A percentile compares a stretch with the other conserved stretches of the same genome.
Conservation (phyloP, 2,113 vertebrate genomes). For the Muntiacus reevesi region DNA sequence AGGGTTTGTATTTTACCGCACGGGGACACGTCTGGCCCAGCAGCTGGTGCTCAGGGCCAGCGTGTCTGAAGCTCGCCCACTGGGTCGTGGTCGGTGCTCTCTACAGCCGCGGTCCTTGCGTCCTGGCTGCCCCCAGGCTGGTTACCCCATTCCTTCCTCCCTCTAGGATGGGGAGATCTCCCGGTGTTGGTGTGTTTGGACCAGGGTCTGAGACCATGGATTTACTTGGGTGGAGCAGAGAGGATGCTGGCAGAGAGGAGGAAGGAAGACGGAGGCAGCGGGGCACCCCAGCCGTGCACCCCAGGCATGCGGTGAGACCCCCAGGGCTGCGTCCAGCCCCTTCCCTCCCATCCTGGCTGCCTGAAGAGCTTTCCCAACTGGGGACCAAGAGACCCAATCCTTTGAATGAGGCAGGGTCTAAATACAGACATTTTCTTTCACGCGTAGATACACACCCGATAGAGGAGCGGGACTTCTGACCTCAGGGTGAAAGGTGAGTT, state of each 20-base stretch:
- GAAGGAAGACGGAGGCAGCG: fast-evolving
- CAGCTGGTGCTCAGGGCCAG: neutral
- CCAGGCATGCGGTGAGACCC: fast-evolving
- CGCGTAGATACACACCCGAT: fast-evolving
- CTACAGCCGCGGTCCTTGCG: neutral
- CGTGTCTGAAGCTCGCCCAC: neutral
- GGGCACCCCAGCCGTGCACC: fast-evolving
- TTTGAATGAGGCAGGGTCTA: neutral
- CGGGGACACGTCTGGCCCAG: neutral
- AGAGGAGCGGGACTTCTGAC: fast-evolving
- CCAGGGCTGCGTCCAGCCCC: fast-evolving
- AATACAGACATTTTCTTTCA: too few species aligned
- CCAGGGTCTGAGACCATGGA: fast-evolving
- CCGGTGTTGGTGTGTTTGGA: neutral
- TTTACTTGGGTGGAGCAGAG: neutral
- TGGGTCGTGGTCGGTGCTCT: neutral
- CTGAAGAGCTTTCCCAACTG: neutral
- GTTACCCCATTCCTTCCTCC: neutral
- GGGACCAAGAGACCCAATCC: neutral
- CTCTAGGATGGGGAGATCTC: neutral
- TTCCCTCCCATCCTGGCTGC: neutral
- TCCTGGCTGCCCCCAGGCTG: neutral
- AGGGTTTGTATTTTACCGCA: constrained; percentile 1
- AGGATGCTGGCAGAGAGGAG: neutral
- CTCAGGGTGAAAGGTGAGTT: neutral